Evolutionary conservation across 2,888 invertebrate genomes (phyloP), one percentile per base, ranked within the genome.

Genomic region (Trissolcus brochymenae): DNA sequence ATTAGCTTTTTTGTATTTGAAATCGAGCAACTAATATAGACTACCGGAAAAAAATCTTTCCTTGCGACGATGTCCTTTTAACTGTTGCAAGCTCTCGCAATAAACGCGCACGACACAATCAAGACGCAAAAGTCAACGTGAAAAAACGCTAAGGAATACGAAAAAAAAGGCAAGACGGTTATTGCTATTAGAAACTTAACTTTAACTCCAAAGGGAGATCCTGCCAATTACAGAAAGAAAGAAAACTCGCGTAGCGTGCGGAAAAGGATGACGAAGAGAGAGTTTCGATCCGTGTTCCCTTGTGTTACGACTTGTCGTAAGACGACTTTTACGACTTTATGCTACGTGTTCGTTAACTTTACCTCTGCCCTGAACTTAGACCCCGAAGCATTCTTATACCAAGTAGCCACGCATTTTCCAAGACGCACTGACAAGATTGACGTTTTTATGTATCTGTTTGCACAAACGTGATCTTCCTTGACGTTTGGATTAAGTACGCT

Each of bases 281-380:
- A 79, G 78, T 75, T 70, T 80, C 71, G 73, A 74, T 80, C 77
- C 78, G 77, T 80, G 79, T 79, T 70, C 61, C 80, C 68, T 78
- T 72, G 79, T 81, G 83, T 85, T 86, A 86, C 86, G 84, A 83
- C 84, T 83, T 74, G 85, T 84, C 85, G 86, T 87, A 86, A 86
- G 86, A 82, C 83, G 84, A 80, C 79, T 84, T 87, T 87, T 87
- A 87, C 85, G 86, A 86, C 84, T 86, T 87, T 86, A 87, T 86
- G 83, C 85, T 85, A 86, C 85, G 85, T 86, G 86, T 83, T 81
- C 81, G 79, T 72, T 79, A 78, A 81, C 73, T 79, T 64, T 76
- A 77, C 78, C 79, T 84, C 81, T 82, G 80, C 61, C 41, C 40
- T n/a, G 41, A 25, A 67, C 55, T 76, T 67, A 64, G 66, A 72